Base-by-base conservation (phyloP, 2,113 vertebrate genomes). In the Platysteira castanea region DNA sequence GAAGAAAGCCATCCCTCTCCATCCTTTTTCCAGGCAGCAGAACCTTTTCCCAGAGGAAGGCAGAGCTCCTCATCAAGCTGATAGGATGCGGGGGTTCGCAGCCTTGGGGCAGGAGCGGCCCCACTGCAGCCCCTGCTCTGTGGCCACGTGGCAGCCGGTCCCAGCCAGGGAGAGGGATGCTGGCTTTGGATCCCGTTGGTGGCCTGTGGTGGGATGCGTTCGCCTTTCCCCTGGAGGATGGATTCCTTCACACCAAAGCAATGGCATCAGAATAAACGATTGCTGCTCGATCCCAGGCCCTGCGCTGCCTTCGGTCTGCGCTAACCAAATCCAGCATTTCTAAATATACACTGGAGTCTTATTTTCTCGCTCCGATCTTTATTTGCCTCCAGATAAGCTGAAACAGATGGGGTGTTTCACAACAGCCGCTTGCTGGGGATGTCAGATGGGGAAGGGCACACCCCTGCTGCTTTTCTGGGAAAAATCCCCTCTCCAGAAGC, bases 341-440 rank as follows among this genome's bases (percentile, higher is more conserved):
- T 95, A 95, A 96, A 95, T 97, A 97, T 95, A 95, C 84, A 87
- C 93, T 91, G 94, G 96, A 97, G 96, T 9, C 96, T 96, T 47
- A 84, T 95, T 95, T 95, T 95, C 94, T 96, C 77, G 6, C 87
- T 82, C 84, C 69, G 57, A 71, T 95, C 96, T 96, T 96, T 94
- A 87, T 96, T 92, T 95, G 95, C 94, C 95, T 96, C 95, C 78
- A 95, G 95, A 81, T 97, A 96, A 96, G 95, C 95, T 95, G 94
- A 95, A 97, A 88, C 93, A 95, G 95, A 96, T 95, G 95, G 89
- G 42, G 33, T 92, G 69, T 97, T 97, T 96, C 96, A 94, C 94
- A 95, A 96, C n/a, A 70, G 93, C 89, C 35, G 47, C 91, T 94
- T 53, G 87, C 91, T 91, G 95, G 94, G 89, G 93, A 75, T 92